Percentiles rank a stretch among this genome's conserved stretches.
Conservation (phyloP, 2,113 vertebrate species). For the Tragelaphus buxtoni region DNA sequence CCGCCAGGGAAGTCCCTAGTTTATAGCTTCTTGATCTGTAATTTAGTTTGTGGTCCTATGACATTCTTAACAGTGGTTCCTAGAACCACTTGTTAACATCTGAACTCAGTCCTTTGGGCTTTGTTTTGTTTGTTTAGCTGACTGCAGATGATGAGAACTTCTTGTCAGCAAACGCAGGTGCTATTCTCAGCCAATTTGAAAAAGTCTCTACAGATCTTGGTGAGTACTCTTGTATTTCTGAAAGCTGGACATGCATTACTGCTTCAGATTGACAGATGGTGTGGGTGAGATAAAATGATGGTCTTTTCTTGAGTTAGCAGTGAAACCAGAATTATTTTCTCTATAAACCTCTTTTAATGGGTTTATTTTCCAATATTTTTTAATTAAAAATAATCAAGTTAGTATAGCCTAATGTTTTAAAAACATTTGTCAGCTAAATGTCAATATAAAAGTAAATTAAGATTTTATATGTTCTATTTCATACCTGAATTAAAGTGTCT, state of each 20-base stretch:
- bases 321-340: not conserved
- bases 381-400: not conserved
- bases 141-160: conserved; percentile 91
- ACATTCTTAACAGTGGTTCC: not conserved
- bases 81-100: not conserved
- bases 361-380: conserved; percentile 1
- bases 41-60: not conserved
- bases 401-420: not conserved
- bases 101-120: not conserved
- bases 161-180: conserved; percentile 90
- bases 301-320: not conserved
- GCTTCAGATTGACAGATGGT: not conserved
- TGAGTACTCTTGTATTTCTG: conserved; percentile 74
- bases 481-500: not conserved
- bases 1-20: not conserved
- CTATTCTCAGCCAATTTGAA: conserved; percentile 95
- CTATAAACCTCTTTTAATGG: not conserved
- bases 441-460: not conserved
- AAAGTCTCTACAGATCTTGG: conserved; percentile 90
- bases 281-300: not conserved
- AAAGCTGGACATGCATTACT: not conserved
- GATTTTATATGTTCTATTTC: not conserved
- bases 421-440: not conserved
- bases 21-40: not conserved
- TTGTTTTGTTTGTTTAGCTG: conserved; percentile 81